phyloP scores from a whole-genome alignment of 2,888 invertebrate species.

The Sphaerophoria taeniata region DNA sequence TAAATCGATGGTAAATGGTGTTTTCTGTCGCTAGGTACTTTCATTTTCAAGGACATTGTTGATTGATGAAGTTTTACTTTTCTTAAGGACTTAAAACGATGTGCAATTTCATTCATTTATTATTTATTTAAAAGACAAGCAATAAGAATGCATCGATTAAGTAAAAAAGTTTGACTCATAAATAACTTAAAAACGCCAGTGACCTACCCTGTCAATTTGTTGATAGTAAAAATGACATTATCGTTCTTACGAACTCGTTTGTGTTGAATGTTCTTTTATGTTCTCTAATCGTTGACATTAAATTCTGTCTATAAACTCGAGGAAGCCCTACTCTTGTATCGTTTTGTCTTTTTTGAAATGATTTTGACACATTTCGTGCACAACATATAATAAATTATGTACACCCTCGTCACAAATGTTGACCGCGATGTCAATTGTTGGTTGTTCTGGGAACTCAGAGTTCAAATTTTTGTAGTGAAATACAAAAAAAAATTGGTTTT shows the following conservation, averaged over 20 bases:
- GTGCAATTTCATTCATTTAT: background rate
- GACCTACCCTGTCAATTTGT: slow-evolving; percentile 48
- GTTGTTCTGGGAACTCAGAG: slow-evolving; percentile 11
- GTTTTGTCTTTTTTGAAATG: slow-evolving; percentile 61
- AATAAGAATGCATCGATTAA: slow-evolving; percentile 14
- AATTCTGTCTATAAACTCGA: background rate
- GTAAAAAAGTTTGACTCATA: slow-evolving; percentile 35
- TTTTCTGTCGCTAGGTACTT: background rate
- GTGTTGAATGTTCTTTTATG: slow-evolving; percentile 8
- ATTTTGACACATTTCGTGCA: slow-evolving; percentile 65
- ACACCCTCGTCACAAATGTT: slow-evolving; percentile 60
- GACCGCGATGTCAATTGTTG: slow-evolving; percentile 24
- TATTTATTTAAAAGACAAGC: background rate
- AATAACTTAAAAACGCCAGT: slow-evolving; percentile 39
- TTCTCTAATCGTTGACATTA: background rate
- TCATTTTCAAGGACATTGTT: slow-evolving; percentile 1
- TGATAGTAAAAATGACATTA: slow-evolving; percentile 60
- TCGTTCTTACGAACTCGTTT: background rate
- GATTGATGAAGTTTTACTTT: background rate
- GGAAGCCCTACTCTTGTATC: slow-evolving; percentile 29
- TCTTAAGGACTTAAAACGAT: background rate
- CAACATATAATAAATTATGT: slow-evolving; percentile 38
- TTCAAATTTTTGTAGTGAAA: slow-evolving; percentile 5
- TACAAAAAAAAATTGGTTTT: background rate
- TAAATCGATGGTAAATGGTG: background rate